Conservation (phyloP, 35 echinoderm and acorn worm species). For the Ophioderma brevispina region DNA sequence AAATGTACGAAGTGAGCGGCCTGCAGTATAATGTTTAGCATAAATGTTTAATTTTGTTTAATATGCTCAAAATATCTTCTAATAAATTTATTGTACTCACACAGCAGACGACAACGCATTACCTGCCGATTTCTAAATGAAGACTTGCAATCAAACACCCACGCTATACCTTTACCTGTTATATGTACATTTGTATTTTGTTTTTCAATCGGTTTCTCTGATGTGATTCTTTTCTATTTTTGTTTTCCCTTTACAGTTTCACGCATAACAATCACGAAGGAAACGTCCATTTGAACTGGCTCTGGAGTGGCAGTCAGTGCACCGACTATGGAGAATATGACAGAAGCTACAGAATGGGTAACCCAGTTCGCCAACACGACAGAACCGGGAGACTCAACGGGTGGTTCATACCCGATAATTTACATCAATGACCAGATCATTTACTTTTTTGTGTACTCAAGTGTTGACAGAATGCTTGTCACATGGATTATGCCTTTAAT, state of each 20-base stretch:
- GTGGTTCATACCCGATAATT: neutral
- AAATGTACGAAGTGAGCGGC: no score
- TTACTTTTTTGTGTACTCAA: conserved; percentile 65
- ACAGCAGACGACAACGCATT: no score
- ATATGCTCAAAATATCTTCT: no score
- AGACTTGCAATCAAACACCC: no score
- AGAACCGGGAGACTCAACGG: neutral
- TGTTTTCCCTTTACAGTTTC: neutral
- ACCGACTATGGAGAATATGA: neutral
- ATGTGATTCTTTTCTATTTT: neutral
- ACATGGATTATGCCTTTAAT: conserved; percentile 87
- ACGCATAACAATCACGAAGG: neutral
- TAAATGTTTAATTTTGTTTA: no score
- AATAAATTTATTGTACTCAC: no score
- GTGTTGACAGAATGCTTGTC: conserved; percentile 64
- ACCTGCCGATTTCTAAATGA: no score
- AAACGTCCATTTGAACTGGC: neutral
- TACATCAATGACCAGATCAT: conserved; percentile 45
- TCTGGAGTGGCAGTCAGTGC: neutral
- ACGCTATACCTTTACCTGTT: neutral
- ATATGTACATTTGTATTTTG: neutral
- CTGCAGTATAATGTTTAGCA: no score
- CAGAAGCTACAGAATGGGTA: neutral
- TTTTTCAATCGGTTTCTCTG: no score
- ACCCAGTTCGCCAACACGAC: neutral